Evolutionary conservation across 2,113 vertebrate species (phyloP).

Genomic region (Zosterops pallidus): DNA sequence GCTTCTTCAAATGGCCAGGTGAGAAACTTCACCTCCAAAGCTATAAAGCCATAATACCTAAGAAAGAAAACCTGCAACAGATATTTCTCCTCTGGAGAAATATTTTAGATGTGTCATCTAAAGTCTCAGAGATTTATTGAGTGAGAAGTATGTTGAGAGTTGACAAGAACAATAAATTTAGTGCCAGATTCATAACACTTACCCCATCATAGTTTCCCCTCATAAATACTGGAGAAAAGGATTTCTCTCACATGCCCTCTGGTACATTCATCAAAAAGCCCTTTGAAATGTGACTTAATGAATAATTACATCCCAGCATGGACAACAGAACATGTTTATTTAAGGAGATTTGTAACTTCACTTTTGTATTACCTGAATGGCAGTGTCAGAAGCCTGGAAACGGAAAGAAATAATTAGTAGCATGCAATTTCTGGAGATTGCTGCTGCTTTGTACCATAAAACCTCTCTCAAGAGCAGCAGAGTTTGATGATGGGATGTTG

Average conservation of each 20-base stretch:
- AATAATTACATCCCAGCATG: slow-evolving; percentile 7
- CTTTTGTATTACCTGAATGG: slow-evolving; percentile 2
- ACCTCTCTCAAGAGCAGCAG: neutral
- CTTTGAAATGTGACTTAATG: slow-evolving; percentile 49
- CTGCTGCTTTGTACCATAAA: neutral
- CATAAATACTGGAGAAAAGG: slow-evolving; percentile 52
- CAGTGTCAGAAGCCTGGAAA: neutral
- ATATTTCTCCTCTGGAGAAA: slow-evolving; percentile 21
- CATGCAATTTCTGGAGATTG: neutral
- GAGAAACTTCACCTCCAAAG: neutral
- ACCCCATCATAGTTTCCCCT: slow-evolving; percentile 1
- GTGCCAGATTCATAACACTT: slow-evolving; percentile 40
- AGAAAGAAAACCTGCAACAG: slow-evolving; percentile 8
- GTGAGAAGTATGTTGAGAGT: slow-evolving; percentile 46
- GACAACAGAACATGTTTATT: slow-evolving; percentile 31
- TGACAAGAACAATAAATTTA: slow-evolving; percentile 55
- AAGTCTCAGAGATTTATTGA: slow-evolving; percentile 41
- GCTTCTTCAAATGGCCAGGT: neutral
- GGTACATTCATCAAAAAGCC: slow-evolving; percentile 23
- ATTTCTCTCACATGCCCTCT: slow-evolving; percentile 22
- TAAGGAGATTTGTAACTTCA: slow-evolving; percentile 23
- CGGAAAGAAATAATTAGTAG: neutral
- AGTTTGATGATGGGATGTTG: neutral
- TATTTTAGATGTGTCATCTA: slow-evolving; percentile 29
- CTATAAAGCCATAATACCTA: neutral